Conservation (phyloP, 2,888 invertebrate species). For the Ennomos fuscantarius region DNA sequence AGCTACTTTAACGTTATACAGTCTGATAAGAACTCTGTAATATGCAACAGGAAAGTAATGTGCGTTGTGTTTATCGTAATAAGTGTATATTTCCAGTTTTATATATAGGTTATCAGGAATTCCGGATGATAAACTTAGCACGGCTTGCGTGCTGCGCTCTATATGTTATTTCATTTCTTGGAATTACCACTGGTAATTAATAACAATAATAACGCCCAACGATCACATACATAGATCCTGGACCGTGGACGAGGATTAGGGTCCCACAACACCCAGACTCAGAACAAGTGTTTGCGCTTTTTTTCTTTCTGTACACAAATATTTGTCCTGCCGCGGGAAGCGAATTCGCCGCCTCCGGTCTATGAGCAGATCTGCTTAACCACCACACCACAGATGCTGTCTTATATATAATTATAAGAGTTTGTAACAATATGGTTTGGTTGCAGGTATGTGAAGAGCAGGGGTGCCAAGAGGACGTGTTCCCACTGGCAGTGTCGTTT, state of each 20-base stretch:
- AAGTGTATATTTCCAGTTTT: constrained; percentile 69
- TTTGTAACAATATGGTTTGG: constrained; percentile 37
- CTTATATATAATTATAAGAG: no score
- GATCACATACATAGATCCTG: no score
- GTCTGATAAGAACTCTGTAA: constrained; percentile 33
- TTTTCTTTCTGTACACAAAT: no score
- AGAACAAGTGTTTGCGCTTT: no score
- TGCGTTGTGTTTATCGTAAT: constrained; percentile 70
- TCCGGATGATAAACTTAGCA: constrained; percentile 72
- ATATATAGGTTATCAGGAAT: constrained; percentile 83
- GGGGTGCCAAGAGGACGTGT: constrained; percentile 96
- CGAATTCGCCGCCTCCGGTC: no score
- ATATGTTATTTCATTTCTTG: constrained; percentile 43
- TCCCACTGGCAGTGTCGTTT: constrained; percentile 95
- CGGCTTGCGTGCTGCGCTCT: constrained; percentile 57
- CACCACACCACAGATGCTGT: no score
- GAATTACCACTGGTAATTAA: constrained; percentile 33
- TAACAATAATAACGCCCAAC: constrained; percentile 23
- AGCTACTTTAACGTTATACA: constrained; percentile 16
- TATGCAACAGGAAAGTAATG: constrained; percentile 67
- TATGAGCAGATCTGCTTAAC: no score
- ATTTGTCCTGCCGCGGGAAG: no score
- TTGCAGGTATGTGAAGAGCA: constrained; percentile 97
- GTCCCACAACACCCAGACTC: no score
- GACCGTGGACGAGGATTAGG: no score